phyloP scores from a whole-genome alignment of 2,888 invertebrate genomes.

The Pantelozetes paolii region DNA sequence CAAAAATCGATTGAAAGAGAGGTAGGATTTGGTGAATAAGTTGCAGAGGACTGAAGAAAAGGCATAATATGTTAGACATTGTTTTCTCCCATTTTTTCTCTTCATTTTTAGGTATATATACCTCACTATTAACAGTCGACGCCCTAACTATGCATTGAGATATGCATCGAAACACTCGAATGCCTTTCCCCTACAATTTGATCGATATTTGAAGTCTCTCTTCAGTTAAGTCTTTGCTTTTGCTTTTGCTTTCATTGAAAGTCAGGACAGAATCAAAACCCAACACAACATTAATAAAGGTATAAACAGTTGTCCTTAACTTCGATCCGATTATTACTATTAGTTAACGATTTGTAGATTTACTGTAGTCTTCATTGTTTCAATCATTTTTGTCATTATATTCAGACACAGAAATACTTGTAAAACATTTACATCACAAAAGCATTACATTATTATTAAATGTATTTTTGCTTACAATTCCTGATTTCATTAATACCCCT shows the following conservation, averaged over 20 bases:
- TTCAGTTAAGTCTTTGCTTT: background rate
- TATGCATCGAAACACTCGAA: conserved; percentile 27
- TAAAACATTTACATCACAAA: no score
- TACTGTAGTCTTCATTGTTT: no score
- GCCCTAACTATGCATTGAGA: conserved; percentile 6
- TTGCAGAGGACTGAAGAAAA: background rate
- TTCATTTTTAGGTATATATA: background rate
- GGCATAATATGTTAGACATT: background rate
- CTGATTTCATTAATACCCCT: no score
- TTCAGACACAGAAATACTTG: no score
- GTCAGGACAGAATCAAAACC: no score
- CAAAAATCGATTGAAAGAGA: background rate
- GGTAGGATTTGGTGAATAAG: background rate
- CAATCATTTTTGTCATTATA: no score
- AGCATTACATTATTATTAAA: no score
- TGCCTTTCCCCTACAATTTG: conserved; percentile 1
- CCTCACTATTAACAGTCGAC: background rate
- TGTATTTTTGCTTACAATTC: no score
- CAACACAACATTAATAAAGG: no score
- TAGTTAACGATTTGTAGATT: no score
- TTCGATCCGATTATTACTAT: no score
- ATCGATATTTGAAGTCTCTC: conserved; percentile 13
- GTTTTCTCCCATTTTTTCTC: background rate
- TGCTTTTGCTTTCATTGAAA: background rate
- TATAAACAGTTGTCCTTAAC: no score